Evolutionary conservation across 2,797 vertebrate genomes (phyloP).

Genomic region (Clamator glandarius): DNA sequence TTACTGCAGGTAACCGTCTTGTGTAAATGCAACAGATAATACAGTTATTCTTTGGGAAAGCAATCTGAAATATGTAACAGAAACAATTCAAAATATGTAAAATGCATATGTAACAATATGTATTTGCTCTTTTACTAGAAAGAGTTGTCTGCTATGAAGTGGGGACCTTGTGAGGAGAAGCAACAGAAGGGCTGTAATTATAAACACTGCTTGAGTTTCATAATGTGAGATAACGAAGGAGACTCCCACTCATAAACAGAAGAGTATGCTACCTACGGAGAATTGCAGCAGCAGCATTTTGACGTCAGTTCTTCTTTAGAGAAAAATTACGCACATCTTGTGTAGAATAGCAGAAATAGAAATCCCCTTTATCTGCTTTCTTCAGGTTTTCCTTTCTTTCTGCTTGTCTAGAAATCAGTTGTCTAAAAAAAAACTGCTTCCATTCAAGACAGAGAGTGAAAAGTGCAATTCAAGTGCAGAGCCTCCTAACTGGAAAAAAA

Average conservation of each 20-base stretch:
- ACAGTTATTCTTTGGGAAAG: constrained; percentile 46
- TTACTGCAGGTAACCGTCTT: constrained; percentile 68
- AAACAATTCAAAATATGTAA: too few relatives aligned
- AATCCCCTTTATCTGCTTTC: background rate
- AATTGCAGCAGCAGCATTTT: background rate
- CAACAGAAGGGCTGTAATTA: constrained; percentile 8
- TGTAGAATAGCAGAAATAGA: constrained; percentile 1
- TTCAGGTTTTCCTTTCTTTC: background rate
- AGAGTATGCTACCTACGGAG: background rate
- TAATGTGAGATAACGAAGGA: background rate
- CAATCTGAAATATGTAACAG: constrained; percentile 5
- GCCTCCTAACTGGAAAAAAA: constrained; percentile 52
- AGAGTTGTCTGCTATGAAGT: constrained; percentile 35
- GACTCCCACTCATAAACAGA: background rate
- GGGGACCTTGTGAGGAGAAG: background rate
- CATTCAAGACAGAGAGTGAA: constrained; percentile 22
- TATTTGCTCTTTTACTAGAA: constrained; percentile 57
- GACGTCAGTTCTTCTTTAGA: constrained; percentile 11
- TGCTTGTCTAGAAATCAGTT: constrained; percentile 5
- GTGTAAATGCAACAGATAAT: constrained; percentile 71
- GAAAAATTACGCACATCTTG: background rate
- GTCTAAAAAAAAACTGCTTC: background rate
- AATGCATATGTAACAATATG: too few relatives aligned
- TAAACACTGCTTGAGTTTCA: background rate
- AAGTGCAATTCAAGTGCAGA: constrained; percentile 45